Percentiles rank a stretch among this genome's conserved stretches.
Conservation (phyloP, 2,113 vertebrate genomes). For the Mastomys coucha region DNA sequence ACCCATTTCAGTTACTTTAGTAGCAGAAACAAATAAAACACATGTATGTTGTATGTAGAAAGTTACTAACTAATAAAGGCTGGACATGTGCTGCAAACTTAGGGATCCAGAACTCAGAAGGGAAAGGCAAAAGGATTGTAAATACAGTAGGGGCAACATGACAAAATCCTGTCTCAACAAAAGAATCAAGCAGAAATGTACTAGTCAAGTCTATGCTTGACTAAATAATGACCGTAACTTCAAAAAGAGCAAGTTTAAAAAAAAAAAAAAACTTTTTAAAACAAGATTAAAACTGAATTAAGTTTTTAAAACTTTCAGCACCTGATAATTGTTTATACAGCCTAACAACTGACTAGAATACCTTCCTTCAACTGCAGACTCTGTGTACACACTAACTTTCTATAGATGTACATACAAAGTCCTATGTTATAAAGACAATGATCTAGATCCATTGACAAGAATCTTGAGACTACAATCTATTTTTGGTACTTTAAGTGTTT, state of each 20-base stretch:
- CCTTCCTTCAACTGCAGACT: slow-evolving; percentile 3
- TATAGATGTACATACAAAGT: background rate
- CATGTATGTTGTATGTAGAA: background rate
- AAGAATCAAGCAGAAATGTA: background rate
- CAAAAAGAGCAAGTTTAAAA: background rate
- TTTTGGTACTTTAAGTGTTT: slow-evolving; percentile 38
- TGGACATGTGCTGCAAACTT: background rate
- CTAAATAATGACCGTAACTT: background rate
- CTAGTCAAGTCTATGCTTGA: background rate
- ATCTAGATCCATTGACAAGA: background rate
- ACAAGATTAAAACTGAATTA: slow-evolving; percentile 50
- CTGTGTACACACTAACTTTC: background rate
- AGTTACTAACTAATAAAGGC: background rate
- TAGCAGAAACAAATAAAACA: slow-evolving; percentile 10
- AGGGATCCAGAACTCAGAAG: too few species aligned
- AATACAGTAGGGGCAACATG: background rate
- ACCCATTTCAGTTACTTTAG: background rate
- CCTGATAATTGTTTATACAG: background rate
- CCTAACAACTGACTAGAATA: background rate
- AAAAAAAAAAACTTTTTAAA: background rate
- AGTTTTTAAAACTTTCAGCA: background rate
- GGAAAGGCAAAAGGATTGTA: background rate
- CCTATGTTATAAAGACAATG: slow-evolving; percentile 6
- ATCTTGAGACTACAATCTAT: background rate
- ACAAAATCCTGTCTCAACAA: background rate